Percentiles rank a stretch among this genome's conserved stretches.
phyloP scores from a whole-genome alignment of 1,140 invertebrate species.

The Trypoxylus dichotomus region DNA sequence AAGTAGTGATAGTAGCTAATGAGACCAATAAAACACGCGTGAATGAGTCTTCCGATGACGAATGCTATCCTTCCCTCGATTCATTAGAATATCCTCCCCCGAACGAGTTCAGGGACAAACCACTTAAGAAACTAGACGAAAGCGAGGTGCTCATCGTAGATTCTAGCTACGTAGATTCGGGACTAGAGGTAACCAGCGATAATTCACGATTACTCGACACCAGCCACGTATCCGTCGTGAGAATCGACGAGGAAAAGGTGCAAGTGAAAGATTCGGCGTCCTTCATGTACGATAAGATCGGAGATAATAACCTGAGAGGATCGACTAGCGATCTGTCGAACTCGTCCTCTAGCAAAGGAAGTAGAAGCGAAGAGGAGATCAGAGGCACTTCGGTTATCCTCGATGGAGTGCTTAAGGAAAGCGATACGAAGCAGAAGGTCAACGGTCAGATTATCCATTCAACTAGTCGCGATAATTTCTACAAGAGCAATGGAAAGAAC shows the following conservation, averaged over 20 bases:
- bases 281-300: constrained; percentile 51
- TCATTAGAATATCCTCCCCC: constrained; percentile 68
- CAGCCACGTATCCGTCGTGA: constrained; percentile 88
- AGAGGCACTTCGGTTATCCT: constrained; percentile 45
- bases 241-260: constrained; percentile 77
- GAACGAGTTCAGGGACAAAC: constrained; percentile 54
- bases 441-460: constrained; percentile 44
- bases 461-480: constrained; percentile 13
- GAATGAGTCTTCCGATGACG: constrained; percentile 69
- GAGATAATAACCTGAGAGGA: constrained; percentile 47
- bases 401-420: constrained; percentile 33
- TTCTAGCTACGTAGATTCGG: constrained; percentile 63
- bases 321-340: constrained; percentile 54
- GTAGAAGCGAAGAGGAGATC: constrained; percentile 44
- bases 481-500: constrained; percentile 40
- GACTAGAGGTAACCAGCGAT: constrained; percentile 57
- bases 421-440: constrained; percentile 41
- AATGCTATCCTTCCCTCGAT: constrained; percentile 70
- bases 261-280: constrained; percentile 69
- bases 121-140: constrained; percentile 69
- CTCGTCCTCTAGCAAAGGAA: constrained; percentile 44
- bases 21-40: constrained; percentile 70
- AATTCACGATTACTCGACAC: constrained; percentile 60
- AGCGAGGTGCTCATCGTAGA: constrained; percentile 79
- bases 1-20: constrained; percentile 78